A percentile compares a stretch with the other conserved stretches of the same genome.
phyloP scores from a whole-genome alignment of 2,113 vertebrate species.

The Muntiacus reevesi region DNA sequence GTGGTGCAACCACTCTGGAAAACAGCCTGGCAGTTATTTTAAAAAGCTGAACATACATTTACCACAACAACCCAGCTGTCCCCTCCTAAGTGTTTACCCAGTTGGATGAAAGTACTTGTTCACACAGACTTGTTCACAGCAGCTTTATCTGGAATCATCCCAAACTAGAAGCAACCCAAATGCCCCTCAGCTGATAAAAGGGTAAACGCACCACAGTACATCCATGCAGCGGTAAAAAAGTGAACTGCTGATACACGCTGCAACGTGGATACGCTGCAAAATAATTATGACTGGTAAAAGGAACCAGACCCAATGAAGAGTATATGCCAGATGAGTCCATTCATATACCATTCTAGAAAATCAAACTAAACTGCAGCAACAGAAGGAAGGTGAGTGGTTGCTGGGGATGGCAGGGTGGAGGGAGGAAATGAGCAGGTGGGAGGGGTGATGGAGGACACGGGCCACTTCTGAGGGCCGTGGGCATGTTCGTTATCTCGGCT shows the following conservation, averaged over 20 bases:
- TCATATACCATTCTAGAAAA: accelerated
- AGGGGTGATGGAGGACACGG: neutral
- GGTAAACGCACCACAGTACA: accelerated
- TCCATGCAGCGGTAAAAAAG: neutral
- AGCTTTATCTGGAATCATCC: neutral
- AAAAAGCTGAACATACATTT: neutral
- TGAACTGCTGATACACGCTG: accelerated
- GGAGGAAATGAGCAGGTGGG: accelerated
- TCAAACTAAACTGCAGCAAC: neutral
- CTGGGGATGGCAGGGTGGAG: accelerated
- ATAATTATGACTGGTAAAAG: neutral
- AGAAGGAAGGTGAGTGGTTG: neutral
- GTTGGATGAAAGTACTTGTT: neutral
- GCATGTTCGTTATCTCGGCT: accelerated
- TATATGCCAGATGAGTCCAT: accelerated
- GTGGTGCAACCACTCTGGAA: neutral
- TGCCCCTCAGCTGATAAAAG: accelerated
- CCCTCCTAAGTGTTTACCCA: neutral
- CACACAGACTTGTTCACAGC: neutral
- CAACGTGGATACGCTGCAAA: accelerated
- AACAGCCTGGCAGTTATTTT: neutral
- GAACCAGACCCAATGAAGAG: too few species aligned
- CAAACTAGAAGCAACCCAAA: neutral
- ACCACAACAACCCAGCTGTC: neutral
- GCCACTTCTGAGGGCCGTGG: accelerated